Evolutionary conservation across 2,888 invertebrate species (phyloP), one percentile per base, ranked within the genome.

Genomic region (Drosophila monieri): DNA sequence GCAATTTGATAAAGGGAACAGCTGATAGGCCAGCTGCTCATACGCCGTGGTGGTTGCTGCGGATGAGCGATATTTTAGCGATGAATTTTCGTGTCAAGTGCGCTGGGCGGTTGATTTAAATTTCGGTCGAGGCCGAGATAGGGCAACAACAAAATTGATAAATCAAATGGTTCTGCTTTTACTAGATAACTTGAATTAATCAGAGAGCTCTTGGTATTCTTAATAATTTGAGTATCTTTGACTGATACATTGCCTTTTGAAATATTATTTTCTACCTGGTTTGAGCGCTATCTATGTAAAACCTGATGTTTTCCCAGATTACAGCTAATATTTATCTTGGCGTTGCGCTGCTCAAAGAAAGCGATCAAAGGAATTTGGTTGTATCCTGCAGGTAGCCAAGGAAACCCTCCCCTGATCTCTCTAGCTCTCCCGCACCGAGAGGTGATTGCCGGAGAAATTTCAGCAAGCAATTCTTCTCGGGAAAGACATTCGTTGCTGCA

Each of bases 321-420:
- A 52, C 32, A 1, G 10, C 37, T 30, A 48, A 55, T 77, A 23
- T 62, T 58, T 59, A 27, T 21, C 21, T 35, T 44, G 35, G 25
- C 23, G 61, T 59, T 68, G 44, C 14, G 60, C 48, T 62, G 49
- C 46, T 46, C 54, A 69, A 55, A 73, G 49, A 64, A 64, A 73
- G 32, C 39, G 32, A 25, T 30, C 5, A 21, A n/a, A 35, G 60
- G 47, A 60, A 80, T 66, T 56, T 30, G 21, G 25, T 1, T 4
- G 58, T 52, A 72, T 80, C 76, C 84, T 79, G 62, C 80, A 87
- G 88, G 88, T 87, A 80, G 67, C 2, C n/a, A 9, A 30, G 30
- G 37, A 51, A 32, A 35, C 10, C 25, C 54, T 41, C 46, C 47
- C 53, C 27, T 32, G 15, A 46, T 21, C 27, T 9, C 8, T 18